Conservation (phyloP, 1,140 invertebrate genomes). For the Cataglyphis hispanica region DNA sequence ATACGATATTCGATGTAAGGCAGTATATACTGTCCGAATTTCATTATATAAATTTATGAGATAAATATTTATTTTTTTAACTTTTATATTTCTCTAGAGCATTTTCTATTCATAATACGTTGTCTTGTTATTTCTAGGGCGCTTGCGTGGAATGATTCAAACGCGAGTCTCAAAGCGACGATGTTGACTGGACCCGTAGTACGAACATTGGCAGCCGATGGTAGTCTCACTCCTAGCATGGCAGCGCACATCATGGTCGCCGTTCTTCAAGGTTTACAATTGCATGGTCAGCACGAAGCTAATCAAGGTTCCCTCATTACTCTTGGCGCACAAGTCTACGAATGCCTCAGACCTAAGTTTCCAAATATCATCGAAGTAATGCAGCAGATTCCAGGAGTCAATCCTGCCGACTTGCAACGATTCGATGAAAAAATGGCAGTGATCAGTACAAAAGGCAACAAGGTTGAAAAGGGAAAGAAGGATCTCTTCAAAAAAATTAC, state of each 20-base stretch:
- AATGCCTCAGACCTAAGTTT: constrained; percentile 92
- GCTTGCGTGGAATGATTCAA: constrained; percentile 95
- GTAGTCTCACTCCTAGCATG: constrained; percentile 89
- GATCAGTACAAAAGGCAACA: constrained; percentile 90
- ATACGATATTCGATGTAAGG: neutral
- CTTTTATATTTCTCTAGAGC: neutral
- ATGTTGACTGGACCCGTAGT: constrained; percentile 90
- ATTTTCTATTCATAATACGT: neutral
- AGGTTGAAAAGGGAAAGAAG: constrained; percentile 95
- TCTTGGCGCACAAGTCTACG: constrained; percentile 93
- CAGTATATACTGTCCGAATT: neutral
- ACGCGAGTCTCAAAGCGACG: constrained; percentile 92
- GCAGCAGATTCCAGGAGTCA: constrained; percentile 92
- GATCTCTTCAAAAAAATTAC: constrained; percentile 96
- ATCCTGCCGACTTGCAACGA: constrained; percentile 91
- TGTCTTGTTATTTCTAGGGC: constrained; percentile 86
- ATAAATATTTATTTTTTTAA: neutral
- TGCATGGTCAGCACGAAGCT: constrained; percentile 94
- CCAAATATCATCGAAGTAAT: constrained; percentile 90
- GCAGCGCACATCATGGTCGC: constrained; percentile 91
- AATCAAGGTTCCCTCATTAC: constrained; percentile 91
- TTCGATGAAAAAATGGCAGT: constrained; percentile 94
- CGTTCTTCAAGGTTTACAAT: constrained; percentile 91
- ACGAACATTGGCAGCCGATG: constrained; percentile 87
- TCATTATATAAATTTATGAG: neutral